These are phyloP conservation scores for Tragelaphus scriptus DNA, from an alignment of 2,113 vertebrate genomes.

Conservation along the genomic window DNA sequence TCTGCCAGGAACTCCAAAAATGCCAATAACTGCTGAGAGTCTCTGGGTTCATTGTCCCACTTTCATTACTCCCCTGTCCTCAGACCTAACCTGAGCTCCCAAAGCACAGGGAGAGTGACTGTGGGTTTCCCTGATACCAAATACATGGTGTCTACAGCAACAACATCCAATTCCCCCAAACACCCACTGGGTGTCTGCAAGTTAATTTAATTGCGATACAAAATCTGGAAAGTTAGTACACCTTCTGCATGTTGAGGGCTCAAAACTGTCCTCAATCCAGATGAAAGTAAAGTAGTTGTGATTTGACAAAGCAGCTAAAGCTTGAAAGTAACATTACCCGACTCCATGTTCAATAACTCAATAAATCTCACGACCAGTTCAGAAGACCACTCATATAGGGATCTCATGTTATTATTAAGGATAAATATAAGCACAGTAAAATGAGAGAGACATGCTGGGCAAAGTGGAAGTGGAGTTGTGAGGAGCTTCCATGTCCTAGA, in stretches of 20 bases:
- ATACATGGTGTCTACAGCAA: neutral
- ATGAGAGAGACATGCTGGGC: rapidly evolving
- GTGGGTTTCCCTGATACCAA: neutral
- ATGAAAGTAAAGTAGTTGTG: neutral
- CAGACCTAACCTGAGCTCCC: too few species aligned
- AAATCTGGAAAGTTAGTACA: rapidly evolving
- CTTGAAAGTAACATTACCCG: rapidly evolving
- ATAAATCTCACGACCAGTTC: neutral
- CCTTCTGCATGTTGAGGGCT: neutral
- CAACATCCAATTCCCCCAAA: neutral
- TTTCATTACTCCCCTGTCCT: neutral
- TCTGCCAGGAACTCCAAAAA: neutral
- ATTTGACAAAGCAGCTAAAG: neutral
- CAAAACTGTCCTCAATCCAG: neutral
- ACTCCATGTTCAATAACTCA: neutral
- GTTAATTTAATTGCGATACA: neutral
- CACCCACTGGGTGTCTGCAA: neutral
- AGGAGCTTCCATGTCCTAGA: neutral
- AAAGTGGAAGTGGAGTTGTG: rapidly evolving
- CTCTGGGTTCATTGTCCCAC: neutral
- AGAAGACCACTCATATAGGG: neutral
- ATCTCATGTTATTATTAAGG: neutral
- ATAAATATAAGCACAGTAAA: neutral
- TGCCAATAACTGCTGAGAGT: rapidly evolving
- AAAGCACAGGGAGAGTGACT: neutral